Percentiles rank a stretch among this genome's conserved stretches.
phyloP scores from a whole-genome alignment of 2,888 invertebrate genomes.

The Hofmannophila pseudospretella region DNA sequence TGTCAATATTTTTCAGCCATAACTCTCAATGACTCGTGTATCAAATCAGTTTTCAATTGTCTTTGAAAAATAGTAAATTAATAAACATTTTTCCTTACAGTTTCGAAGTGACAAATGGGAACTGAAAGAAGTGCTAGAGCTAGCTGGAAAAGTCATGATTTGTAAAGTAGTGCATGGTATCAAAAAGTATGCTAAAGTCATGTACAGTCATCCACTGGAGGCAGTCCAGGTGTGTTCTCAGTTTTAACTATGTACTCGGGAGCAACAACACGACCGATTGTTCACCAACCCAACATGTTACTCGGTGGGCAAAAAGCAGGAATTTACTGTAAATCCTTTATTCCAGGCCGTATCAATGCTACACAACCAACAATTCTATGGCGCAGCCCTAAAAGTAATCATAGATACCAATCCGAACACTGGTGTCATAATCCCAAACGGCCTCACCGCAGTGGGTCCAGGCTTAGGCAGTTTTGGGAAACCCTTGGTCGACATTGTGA shows the following conservation, averaged over 20 bases:
- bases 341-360: constrained; percentile 65
- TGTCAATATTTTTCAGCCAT: no score
- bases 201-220: constrained; percentile 61
- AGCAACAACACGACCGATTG: no score
- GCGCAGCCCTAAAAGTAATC: constrained; percentile 33
- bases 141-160: constrained; percentile 51
- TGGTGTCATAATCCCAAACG: constrained; percentile 44
- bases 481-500: constrained; percentile 39
- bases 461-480: constrained; percentile 47
- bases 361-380: constrained; percentile 44
- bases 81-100: constrained; percentile 25
- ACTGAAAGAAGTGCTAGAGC: constrained; percentile 45
- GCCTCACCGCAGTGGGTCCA: constrained; percentile 38
- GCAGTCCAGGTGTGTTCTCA: constrained; percentile 59
- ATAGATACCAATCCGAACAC: constrained; percentile 37
- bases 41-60: no score
- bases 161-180: constrained; percentile 27
- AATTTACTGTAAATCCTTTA: neutral
- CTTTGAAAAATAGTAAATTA: no score
- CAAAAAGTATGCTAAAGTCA: constrained; percentile 40
- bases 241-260: no score
- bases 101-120: constrained; percentile 53
- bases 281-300: no score
- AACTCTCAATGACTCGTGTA: no score
- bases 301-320: no score